Conservation (phyloP, 2,888 invertebrate genomes). For the Pammene fasciana region DNA sequence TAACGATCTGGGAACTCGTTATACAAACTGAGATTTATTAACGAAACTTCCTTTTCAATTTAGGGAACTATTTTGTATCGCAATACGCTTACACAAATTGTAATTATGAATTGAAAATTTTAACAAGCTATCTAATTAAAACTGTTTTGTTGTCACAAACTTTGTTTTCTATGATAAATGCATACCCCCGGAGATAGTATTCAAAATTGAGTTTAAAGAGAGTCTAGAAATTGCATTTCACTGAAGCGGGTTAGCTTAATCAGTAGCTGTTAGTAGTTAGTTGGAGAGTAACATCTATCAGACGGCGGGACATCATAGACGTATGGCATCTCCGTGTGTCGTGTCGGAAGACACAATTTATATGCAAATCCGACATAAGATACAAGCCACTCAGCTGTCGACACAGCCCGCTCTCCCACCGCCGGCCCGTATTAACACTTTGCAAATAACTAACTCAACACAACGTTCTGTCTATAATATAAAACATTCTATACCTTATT, state of each 20-base stretch:
- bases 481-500: neutral
- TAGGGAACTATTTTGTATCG: slow-evolving; percentile 3
- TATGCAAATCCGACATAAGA: slow-evolving; percentile 81
- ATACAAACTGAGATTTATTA: neutral
- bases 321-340: slow-evolving; percentile 75
- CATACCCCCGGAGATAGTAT: slow-evolving; percentile 16
- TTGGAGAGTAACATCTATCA: neutral
- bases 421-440: slow-evolving; percentile 68
- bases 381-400: slow-evolving; percentile 73
- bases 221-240: slow-evolving; percentile 30
- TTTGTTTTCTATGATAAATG: slow-evolving; percentile 25
- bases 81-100: slow-evolving; percentile 20
- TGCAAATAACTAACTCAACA: slow-evolving; percentile 68
- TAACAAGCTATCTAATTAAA: slow-evolving; percentile 31
- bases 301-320: slow-evolving; percentile 58
- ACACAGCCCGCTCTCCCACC: slow-evolving; percentile 51
- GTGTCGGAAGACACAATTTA: slow-evolving; percentile 83
- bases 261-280: slow-evolving; percentile 33
- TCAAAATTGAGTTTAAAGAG: slow-evolving; percentile 44
- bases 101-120: slow-evolving; percentile 13
- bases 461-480: slow-evolving; percentile 10
- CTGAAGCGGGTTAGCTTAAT: slow-evolving; percentile 12
- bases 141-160: slow-evolving; percentile 18
- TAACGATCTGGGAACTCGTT: too few species aligned
- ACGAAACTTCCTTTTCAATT: neutral